phyloP scores from a whole-genome alignment of 2,113 vertebrate species.

The Halichoerus grypus region DNA sequence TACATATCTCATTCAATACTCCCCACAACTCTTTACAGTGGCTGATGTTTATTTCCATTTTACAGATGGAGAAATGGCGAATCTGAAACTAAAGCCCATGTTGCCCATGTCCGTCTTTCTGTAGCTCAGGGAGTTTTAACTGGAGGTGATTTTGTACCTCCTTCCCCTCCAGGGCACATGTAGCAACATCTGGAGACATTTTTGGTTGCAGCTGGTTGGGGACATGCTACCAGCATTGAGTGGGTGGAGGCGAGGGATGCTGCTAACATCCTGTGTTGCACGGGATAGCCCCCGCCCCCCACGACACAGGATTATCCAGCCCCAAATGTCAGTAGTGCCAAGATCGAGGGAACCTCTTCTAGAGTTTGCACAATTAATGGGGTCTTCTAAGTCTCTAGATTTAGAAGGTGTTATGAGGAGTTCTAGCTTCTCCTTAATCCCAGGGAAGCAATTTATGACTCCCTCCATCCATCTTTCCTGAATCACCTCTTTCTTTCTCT shows the following conservation, averaged over 20 bases:
- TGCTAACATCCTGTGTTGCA: too few species aligned
- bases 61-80: not conserved
- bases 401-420: not conserved
- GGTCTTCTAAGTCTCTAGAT: not conserved
- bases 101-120: not conserved
- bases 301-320: not conserved
- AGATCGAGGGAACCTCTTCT: not conserved
- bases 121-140: not conserved
- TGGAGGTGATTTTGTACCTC: not conserved
- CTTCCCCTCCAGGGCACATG: not conserved
- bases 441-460: not conserved
- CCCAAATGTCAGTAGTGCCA: too few species aligned
- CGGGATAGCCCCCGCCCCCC: not conserved
- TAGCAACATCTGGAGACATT: not conserved
- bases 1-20: fast-evolving
- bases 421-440: not conserved
- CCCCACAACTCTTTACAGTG: not conserved
- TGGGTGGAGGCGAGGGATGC: not conserved
- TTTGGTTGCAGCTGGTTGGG: not conserved
- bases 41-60: not conserved
- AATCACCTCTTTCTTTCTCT: not conserved
- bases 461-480: not conserved
- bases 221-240: not conserved
- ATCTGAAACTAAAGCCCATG: not conserved
- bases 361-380: not conserved